Evolutionary conservation across 2,797 vertebrate species (phyloP).

Genomic region (Mormyrops attenuatus): DNA sequence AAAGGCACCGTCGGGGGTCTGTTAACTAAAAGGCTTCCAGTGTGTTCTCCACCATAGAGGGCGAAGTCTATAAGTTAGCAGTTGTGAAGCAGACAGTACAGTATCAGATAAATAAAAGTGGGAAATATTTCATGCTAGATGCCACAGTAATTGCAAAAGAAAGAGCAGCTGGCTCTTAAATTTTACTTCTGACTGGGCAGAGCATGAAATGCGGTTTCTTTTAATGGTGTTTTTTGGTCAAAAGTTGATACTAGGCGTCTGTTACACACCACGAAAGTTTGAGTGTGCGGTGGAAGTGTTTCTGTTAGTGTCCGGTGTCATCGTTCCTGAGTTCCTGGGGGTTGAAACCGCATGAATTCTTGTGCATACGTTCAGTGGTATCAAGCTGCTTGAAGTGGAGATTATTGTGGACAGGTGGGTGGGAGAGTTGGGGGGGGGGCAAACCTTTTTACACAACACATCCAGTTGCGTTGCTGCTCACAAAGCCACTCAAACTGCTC

Average conservation of each 20-base stretch:
- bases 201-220: not conserved
- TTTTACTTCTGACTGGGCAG: not conserved
- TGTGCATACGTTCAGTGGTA: not conserved
- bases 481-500: slow-evolving; percentile 69
- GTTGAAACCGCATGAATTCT: not conserved
- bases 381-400: not conserved
- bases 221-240: not conserved
- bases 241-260: not conserved
- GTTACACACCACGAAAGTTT: not conserved
- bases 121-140: not conserved
- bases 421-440: not conserved
- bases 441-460: slow-evolving; percentile 60
- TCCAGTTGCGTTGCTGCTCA: slow-evolving; percentile 65
- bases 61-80: not conserved
- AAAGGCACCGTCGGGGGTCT: not conserved
- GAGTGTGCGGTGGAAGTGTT: not conserved
- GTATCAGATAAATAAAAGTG: not conserved
- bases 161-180: not conserved
- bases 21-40: not conserved
- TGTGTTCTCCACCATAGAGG: not conserved
- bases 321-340: not conserved
- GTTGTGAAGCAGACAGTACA: not conserved
- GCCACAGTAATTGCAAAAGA: not conserved
- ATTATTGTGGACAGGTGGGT: not conserved
- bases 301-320: not conserved